Conservation (phyloP, 2,797 vertebrate species). For the Carduelis carduelis region DNA sequence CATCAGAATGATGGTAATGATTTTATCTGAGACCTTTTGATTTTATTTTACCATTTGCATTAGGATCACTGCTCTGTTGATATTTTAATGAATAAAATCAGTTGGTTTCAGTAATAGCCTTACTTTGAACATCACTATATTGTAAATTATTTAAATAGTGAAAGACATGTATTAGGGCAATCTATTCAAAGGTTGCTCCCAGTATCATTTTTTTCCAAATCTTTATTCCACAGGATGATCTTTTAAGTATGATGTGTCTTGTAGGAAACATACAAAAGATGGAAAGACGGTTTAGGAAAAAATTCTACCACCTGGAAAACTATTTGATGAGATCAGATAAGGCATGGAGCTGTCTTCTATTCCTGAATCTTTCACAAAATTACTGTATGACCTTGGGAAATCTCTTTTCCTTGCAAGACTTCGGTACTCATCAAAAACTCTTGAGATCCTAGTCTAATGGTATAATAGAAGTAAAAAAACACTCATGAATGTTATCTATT, state of each 20-base stretch:
- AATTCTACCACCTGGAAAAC: not conserved
- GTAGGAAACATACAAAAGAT: not conserved
- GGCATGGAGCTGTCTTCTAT: not conserved
- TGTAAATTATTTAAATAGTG: not conserved
- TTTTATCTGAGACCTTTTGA: not conserved
- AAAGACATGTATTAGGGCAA: not conserved
- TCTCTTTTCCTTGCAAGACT: constrained; percentile 14
- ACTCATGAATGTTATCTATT: not conserved
- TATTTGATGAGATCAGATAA: not conserved
- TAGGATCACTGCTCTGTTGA: not conserved
- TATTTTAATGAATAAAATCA: not conserved
- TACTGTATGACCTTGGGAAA: not conserved
- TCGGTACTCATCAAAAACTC: not conserved
- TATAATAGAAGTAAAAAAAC: not conserved
- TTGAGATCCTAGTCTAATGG: not conserved
- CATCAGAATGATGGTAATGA: not conserved
- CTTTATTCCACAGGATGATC: not conserved
- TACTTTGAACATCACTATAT: not conserved
- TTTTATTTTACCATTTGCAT: not conserved
- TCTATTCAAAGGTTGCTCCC: not conserved
- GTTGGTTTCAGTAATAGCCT: not conserved
- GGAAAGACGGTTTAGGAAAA: not conserved
- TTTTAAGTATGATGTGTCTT: not conserved
- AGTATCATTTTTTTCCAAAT: not conserved
- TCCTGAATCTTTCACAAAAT: not conserved